Evolutionary conservation across 2,797 vertebrate species (phyloP).

Genomic region (Anomalospiza imberbis): DNA sequence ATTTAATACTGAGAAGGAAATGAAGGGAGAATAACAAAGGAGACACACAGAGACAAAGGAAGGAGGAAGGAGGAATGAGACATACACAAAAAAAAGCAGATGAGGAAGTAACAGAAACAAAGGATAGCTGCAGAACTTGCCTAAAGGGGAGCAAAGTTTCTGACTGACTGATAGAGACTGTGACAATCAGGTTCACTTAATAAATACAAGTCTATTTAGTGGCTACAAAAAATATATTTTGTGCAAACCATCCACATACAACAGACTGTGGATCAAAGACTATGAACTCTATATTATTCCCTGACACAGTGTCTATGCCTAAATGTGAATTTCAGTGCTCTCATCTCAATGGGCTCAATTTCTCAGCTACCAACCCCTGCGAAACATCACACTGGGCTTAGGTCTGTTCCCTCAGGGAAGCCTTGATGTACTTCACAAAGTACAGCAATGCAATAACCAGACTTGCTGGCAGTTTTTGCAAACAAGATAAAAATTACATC

Average conservation of each 20-base stretch:
- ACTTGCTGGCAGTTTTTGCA: background rate
- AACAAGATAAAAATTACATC: background rate
- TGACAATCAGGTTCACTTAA: background rate
- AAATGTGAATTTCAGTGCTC: slow-evolving; percentile 25
- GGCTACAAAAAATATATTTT: background rate
- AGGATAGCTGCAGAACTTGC: background rate
- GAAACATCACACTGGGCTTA: background rate
- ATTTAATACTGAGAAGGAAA: slow-evolving; percentile 30
- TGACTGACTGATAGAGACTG: background rate
- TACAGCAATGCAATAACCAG: background rate
- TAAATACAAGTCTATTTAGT: background rate
- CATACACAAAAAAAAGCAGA: background rate
- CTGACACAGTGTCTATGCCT: background rate
- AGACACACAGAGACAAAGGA: background rate
- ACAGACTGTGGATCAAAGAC: background rate
- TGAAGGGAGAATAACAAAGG: slow-evolving; percentile 26
- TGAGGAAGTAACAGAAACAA: slow-evolving; percentile 20
- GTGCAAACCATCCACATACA: background rate
- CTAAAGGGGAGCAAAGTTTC: background rate
- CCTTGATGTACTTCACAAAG: background rate
- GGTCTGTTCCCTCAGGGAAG: slow-evolving; percentile 18
- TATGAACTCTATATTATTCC: background rate
- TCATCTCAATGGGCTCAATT: background rate
- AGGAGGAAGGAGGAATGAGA: background rate
- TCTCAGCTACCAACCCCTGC: background rate